A percentile compares a stretch with the other conserved stretches of the same genome.
Evolutionary conservation across 2,888 invertebrate species (phyloP).

Genomic region (Drosophila limbata): DNA sequence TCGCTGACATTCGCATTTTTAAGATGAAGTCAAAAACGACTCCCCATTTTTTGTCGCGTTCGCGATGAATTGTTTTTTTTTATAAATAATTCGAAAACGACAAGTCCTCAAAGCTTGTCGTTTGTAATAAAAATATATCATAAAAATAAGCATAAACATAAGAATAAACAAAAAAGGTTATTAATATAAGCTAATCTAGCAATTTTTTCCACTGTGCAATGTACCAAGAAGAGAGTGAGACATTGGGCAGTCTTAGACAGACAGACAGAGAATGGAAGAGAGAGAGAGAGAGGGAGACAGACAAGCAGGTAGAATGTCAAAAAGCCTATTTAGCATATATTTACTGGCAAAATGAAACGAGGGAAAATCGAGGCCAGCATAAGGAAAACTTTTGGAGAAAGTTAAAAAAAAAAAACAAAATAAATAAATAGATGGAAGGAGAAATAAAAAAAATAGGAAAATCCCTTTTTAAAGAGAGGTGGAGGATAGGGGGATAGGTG

Average conservation of each 20-base stretch:
- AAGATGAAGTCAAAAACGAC: too few relatives aligned
- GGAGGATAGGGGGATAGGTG: neutral
- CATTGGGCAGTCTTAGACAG: neutral
- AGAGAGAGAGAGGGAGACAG: neutral
- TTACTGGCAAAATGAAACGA: constrained; percentile 61
- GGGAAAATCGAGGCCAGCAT: constrained; percentile 33
- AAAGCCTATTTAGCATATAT: constrained; percentile 82
- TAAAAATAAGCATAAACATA: too few relatives aligned
- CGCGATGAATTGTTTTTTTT: too few relatives aligned
- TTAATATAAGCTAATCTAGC: too few relatives aligned
- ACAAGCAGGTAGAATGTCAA: constrained; percentile 77
- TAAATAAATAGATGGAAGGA: constrained; percentile 2
- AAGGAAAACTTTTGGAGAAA: constrained; percentile 54
- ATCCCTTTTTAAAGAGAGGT: constrained; percentile 49
- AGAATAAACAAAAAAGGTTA: too few relatives aligned
- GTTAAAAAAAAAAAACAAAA: constrained; percentile 33
- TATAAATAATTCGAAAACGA: too few relatives aligned
- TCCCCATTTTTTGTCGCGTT: too few relatives aligned
- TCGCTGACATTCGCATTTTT: too few relatives aligned
- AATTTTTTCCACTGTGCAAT: too few relatives aligned
- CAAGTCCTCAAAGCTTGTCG: too few relatives aligned
- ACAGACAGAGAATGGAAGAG: neutral
- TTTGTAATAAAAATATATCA: too few relatives aligned
- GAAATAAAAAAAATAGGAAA: constrained; percentile 29
- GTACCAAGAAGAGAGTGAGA: constrained; percentile 12